Conservation (phyloP, 1,140 invertebrate species). For the Pseudomyrmex cubaensis region DNA sequence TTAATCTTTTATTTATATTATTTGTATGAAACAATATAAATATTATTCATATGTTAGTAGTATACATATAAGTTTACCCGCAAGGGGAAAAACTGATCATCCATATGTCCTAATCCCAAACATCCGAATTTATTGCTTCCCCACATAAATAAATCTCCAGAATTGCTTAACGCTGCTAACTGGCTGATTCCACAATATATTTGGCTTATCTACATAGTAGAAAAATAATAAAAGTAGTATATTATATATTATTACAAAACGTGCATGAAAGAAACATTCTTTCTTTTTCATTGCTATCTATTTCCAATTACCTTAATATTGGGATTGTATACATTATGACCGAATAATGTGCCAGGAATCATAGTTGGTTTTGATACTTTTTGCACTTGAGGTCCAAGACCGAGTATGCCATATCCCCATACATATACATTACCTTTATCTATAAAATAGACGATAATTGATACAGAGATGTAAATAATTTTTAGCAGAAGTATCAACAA, state of each 20-base stretch:
- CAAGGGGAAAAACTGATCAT: slow-evolving; percentile 95
- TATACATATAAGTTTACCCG: slow-evolving; percentile 86
- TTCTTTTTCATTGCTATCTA: too few species aligned
- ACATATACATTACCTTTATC: slow-evolving; percentile 93
- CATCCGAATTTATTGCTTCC: slow-evolving; percentile 93
- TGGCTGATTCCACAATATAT: slow-evolving; percentile 92
- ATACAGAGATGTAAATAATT: slow-evolving; percentile 43
- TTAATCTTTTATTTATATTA: slow-evolving; percentile 14
- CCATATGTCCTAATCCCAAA: slow-evolving; percentile 91
- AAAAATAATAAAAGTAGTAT: not conserved
- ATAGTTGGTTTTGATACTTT: slow-evolving; percentile 88
- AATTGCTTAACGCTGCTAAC: slow-evolving; percentile 92
- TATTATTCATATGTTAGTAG: slow-evolving; percentile 7
- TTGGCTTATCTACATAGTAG: slow-evolving; percentile 80
- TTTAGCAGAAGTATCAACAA: not conserved
- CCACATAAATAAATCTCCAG: slow-evolving; percentile 95
- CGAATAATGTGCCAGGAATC: slow-evolving; percentile 93
- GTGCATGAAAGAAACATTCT: not conserved
- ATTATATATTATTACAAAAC: not conserved
- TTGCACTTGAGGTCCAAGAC: slow-evolving; percentile 92
- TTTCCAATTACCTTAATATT: slow-evolving; percentile 86
- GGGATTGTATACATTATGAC: slow-evolving; percentile 92
- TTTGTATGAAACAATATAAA: slow-evolving; percentile 14
- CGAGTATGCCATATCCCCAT: slow-evolving; percentile 97
- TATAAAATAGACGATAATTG: slow-evolving; percentile 77